Percentiles rank a stretch among this genome's conserved stretches.
Conservation (phyloP, 2,888 invertebrate genomes). For the Diarsia brunnea region DNA sequence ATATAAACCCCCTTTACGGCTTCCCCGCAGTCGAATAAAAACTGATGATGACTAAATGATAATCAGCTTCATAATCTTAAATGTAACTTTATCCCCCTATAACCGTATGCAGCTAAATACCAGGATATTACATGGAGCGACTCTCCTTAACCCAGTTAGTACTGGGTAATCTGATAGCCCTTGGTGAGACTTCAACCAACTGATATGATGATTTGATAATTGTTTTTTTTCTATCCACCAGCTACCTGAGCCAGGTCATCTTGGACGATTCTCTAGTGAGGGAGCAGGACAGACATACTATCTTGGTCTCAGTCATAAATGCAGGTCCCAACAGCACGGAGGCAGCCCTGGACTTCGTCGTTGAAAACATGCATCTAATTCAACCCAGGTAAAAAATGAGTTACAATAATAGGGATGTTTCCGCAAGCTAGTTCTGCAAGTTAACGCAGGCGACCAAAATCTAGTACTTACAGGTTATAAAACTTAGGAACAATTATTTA, state of each 20-base stretch:
- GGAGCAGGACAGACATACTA: slow-evolving; percentile 84
- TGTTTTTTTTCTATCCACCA: slow-evolving; percentile 55
- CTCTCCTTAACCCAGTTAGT: not conserved
- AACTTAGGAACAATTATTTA: not conserved
- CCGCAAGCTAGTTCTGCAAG: too few species aligned
- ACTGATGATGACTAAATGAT: not conserved
- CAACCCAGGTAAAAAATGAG: slow-evolving; percentile 78
- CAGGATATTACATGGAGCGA: not conserved
- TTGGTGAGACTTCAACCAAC: not conserved
- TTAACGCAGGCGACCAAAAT: not conserved
- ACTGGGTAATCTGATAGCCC: not conserved
- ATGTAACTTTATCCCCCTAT: not conserved
- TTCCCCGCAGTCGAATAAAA: not conserved
- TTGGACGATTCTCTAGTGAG: slow-evolving; percentile 78
- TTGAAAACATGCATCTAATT: slow-evolving; percentile 82
- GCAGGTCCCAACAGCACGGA: slow-evolving; percentile 84
- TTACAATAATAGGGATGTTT: not conserved
- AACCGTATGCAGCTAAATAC: not conserved
- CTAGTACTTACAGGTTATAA: not conserved
- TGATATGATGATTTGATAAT: not conserved
- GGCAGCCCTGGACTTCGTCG: slow-evolving; percentile 85
- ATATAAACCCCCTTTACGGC: too few species aligned
- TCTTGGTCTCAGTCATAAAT: slow-evolving; percentile 84
- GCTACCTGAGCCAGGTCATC: slow-evolving; percentile 84
- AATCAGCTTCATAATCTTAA: not conserved